phyloP scores from a whole-genome alignment of 1,140 invertebrate species.

The Hyles euphorbiae region DNA sequence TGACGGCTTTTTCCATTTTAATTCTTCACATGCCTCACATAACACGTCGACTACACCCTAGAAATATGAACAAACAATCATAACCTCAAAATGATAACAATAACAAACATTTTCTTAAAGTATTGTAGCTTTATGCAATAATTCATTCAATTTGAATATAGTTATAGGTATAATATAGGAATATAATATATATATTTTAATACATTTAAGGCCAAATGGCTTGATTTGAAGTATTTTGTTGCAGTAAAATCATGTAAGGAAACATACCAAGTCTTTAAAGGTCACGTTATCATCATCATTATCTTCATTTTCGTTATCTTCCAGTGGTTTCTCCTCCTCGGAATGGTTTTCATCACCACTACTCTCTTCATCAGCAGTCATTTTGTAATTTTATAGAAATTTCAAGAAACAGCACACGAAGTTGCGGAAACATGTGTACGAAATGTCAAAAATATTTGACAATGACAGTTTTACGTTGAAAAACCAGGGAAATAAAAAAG shows the following conservation, averaged over 20 bases:
- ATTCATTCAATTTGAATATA: neutral
- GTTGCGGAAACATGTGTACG: slow-evolving; percentile 8
- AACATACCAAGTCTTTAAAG: slow-evolving; percentile 79
- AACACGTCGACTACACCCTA: slow-evolving; percentile 95
- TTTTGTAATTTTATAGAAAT: slow-evolving; percentile 20
- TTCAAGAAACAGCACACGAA: neutral
- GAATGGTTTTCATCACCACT: slow-evolving; percentile 42
- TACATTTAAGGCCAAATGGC: too few species aligned
- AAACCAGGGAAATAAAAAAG: too few species aligned
- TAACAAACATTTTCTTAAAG: neutral
- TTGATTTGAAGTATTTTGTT: too few species aligned
- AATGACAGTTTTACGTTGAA: neutral
- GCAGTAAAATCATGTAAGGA: neutral
- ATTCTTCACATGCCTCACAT: slow-evolving; percentile 91
- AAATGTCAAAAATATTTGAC: slow-evolving; percentile 12
- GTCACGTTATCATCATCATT: slow-evolving; percentile 61
- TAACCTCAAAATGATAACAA: slow-evolving; percentile 19
- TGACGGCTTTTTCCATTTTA: slow-evolving; percentile 96
- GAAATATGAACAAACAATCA: slow-evolving; percentile 25
- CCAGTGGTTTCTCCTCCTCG: slow-evolving; percentile 30
- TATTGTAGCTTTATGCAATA: neutral
- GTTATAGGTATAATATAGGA: too few species aligned
- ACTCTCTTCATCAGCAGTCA: slow-evolving; percentile 49
- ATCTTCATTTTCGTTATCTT: slow-evolving; percentile 24
- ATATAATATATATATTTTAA: too few species aligned